phyloP scores from a whole-genome alignment of 2,888 invertebrate species.

The Prosopocoilus inquinatus region DNA sequence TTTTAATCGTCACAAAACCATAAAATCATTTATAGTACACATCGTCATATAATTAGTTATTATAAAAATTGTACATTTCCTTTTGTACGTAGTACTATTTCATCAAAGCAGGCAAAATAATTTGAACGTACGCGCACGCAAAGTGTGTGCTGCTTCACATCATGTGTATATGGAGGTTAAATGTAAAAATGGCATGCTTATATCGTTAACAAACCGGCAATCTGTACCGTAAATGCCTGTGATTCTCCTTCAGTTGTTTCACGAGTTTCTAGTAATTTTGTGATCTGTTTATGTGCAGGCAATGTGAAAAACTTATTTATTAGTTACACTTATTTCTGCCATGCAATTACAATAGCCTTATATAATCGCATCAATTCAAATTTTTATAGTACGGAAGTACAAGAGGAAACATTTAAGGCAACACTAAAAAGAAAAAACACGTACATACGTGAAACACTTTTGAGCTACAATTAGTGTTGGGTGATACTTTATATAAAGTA shows the following conservation, averaged over 20 bases:
- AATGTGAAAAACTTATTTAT: background rate
- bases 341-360: background rate
- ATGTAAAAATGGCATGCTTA: conserved; percentile 22
- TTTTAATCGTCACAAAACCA: conserved; percentile 11
- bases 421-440: too few species aligned
- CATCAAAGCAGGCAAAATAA: conserved; percentile 33
- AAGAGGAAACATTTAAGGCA: too few species aligned
- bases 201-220: conserved; percentile 34
- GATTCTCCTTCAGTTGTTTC: conserved; percentile 18
- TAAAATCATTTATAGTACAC: conserved; percentile 17
- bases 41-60: conserved; percentile 20
- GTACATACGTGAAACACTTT: too few species aligned
- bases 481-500: too few species aligned
- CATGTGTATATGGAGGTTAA: background rate
- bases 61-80: conserved; percentile 39
- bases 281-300: conserved; percentile 14
- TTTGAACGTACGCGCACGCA: conserved; percentile 30
- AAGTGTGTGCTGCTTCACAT: conserved; percentile 1
- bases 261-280: conserved; percentile 9
- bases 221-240: conserved; percentile 33
- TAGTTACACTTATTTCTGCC: background rate
- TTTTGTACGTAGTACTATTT: conserved; percentile 36
- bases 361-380: too few species aligned
- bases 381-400: too few species aligned
- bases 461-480: too few species aligned